Percentiles rank a stretch among this genome's conserved stretches.
Conservation (phyloP, 2,113 vertebrate genomes). For the Proteles cristata region DNA sequence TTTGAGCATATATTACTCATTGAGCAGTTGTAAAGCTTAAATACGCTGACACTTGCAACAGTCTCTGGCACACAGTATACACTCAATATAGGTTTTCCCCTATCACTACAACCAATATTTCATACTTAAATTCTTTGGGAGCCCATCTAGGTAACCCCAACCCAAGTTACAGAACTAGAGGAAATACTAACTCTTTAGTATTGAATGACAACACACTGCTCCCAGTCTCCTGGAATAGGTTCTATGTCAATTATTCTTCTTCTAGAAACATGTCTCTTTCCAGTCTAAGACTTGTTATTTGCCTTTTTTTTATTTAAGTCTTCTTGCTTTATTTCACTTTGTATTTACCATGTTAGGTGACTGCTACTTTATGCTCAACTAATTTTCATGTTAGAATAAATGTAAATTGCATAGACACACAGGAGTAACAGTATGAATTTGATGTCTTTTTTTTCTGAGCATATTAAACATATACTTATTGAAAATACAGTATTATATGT, state of each 20-base stretch:
- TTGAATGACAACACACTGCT: neutral
- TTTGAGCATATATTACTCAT: neutral
- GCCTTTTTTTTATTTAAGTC: neutral
- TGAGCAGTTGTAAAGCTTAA: neutral
- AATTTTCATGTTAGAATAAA: slow-evolving; percentile 57
- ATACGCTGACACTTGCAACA: neutral
- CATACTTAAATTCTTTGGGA: neutral
- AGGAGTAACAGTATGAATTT: neutral
- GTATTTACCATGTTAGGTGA: neutral
- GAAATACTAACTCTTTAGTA: neutral
- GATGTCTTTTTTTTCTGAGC: neutral
- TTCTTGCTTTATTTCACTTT: slow-evolving; percentile 33
- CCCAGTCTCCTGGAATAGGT: neutral
- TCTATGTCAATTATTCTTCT: neutral
- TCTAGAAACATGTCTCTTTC: neutral
- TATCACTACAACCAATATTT: neutral
- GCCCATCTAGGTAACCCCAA: neutral
- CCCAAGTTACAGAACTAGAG: neutral
- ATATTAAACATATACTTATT: neutral
- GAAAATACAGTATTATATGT: neutral
- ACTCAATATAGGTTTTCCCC: neutral
- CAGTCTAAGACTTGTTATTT: slow-evolving; percentile 25
- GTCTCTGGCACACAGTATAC: neutral
- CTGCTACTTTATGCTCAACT: slow-evolving; percentile 51
- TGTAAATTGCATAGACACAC: neutral